These are phyloP conservation scores for Symphodus melops DNA, from an alignment of 2,113 vertebrate species.

Conservation along the genomic window DNA sequence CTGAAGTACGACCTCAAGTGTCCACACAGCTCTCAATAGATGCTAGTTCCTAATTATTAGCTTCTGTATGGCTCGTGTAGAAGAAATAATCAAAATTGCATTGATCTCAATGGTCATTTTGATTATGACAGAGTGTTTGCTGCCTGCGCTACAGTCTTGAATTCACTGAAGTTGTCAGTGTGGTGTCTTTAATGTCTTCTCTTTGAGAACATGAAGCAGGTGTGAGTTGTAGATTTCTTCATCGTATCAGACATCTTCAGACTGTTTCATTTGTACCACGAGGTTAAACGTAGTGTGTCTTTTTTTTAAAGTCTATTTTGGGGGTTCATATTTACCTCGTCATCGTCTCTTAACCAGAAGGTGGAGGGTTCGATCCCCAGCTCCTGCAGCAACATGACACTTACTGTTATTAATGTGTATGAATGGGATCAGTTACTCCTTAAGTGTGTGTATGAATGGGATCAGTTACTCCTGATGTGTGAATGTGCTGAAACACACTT, in stretches of 20 bases:
- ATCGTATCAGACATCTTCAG: too few species aligned
- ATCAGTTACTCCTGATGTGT: too few species aligned
- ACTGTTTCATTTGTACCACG: not conserved
- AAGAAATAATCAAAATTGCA: slow-evolving; percentile 40
- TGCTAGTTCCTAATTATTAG: slow-evolving; percentile 6
- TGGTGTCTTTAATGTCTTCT: slow-evolving; percentile 33
- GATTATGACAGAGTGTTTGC: slow-evolving; percentile 19
- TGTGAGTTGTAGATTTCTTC: not conserved
- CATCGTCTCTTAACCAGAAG: too few species aligned
- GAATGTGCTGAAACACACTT: too few species aligned
- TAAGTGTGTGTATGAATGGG: too few species aligned
- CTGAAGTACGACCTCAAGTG: slow-evolving; percentile 13
- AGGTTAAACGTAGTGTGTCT: not conserved
- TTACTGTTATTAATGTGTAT: too few species aligned
- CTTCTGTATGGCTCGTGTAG: slow-evolving; percentile 24
- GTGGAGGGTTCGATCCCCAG: too few species aligned
- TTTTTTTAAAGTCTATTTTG: not conserved
- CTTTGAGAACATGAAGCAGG: not conserved
- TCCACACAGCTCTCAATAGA: slow-evolving; percentile 1
- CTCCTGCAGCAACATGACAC: too few species aligned
- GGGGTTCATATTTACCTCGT: too few species aligned
- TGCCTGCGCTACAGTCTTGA: slow-evolving; percentile 24
- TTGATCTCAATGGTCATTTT: slow-evolving; percentile 52
- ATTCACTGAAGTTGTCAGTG: slow-evolving; percentile 24
- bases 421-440: too few species aligned